A percentile compares a stretch with the other conserved stretches of the same genome.
Conservation (phyloP, 1,140 invertebrate genomes). For the Metaphire vulgaris region DNA sequence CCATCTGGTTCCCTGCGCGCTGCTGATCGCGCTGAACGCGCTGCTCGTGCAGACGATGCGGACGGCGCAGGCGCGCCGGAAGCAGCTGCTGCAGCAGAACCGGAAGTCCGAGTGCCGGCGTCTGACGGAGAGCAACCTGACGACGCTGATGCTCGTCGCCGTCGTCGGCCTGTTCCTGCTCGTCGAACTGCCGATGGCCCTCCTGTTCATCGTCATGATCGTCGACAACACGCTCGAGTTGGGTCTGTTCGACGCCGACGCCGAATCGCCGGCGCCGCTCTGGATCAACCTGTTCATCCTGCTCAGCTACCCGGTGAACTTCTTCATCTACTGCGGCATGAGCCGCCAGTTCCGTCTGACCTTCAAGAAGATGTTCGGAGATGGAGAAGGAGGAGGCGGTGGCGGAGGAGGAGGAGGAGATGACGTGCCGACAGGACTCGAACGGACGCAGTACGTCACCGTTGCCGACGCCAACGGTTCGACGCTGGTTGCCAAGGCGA, state of each 20-base stretch:
- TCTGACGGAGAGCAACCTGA: slow-evolving; percentile 74
- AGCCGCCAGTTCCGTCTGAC: slow-evolving; percentile 5
- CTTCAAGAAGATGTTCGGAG: slow-evolving; percentile 5
- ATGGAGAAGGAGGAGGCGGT: neutral
- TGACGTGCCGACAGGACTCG: neutral
- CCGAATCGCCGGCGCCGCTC: neutral
- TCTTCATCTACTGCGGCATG: slow-evolving; percentile 12
- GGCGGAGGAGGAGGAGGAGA: neutral
- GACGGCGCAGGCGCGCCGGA: slow-evolving; percentile 65
- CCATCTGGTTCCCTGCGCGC: slow-evolving; percentile 77
- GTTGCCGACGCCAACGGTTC: neutral
- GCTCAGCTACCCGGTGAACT: slow-evolving; percentile 64
- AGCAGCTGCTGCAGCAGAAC: slow-evolving; percentile 72
- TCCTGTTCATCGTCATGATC: slow-evolving; percentile 24
- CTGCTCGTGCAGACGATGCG: slow-evolving; percentile 76
- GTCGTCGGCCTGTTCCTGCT: slow-evolving; percentile 29
- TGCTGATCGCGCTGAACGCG: slow-evolving; percentile 79
- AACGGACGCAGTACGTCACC: neutral
- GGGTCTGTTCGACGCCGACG: neutral
- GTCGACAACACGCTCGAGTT: slow-evolving; percentile 24
- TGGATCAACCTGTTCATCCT: slow-evolving; percentile 67
- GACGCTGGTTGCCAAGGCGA: neutral
- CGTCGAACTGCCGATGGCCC: slow-evolving; percentile 28
- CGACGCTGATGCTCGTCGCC: slow-evolving; percentile 79
- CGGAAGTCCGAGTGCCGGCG: slow-evolving; percentile 75